phyloP scores from a whole-genome alignment of 2,797 vertebrate genomes.

The Apogon talboti region DNA sequence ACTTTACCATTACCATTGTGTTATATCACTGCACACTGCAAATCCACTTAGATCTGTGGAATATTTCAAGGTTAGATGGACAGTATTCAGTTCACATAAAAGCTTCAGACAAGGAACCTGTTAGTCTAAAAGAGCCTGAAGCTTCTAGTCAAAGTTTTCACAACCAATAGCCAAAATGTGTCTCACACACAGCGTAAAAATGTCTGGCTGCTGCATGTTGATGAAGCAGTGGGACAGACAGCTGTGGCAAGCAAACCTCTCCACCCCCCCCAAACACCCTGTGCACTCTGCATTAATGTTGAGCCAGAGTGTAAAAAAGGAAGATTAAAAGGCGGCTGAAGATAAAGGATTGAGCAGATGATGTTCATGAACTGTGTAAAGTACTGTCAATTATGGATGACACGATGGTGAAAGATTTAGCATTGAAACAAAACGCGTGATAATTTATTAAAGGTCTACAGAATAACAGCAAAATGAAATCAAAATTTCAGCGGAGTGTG shows the following conservation, averaged over 20 bases:
- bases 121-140: constrained; percentile 62
- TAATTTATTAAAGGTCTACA: constrained; percentile 43
- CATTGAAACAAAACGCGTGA: constrained; percentile 42
- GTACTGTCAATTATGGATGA: constrained; percentile 57
- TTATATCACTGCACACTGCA: constrained; percentile 34
- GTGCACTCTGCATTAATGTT: constrained; percentile 61
- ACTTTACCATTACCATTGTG: constrained; percentile 26
- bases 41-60: constrained; percentile 45
- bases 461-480: constrained; percentile 21
- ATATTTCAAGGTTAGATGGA: constrained; percentile 51
- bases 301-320: constrained; percentile 46
- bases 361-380: constrained; percentile 54
- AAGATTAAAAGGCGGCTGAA: constrained; percentile 65
- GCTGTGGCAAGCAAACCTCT: constrained; percentile 22
- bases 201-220: constrained; percentile 66
- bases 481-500: constrained; percentile 3
- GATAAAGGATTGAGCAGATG: constrained; percentile 59
- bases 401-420: constrained; percentile 49
- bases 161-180: constrained; percentile 65
- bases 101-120: constrained; percentile 39
- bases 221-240: constrained; percentile 60
- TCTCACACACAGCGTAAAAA: constrained; percentile 58
- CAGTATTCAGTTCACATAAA: constrained; percentile 58
- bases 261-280: constrained; percentile 5
- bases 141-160: constrained; percentile 68